Conservation (phyloP, 2,888 invertebrate genomes). For the Melieria crassipennis region DNA sequence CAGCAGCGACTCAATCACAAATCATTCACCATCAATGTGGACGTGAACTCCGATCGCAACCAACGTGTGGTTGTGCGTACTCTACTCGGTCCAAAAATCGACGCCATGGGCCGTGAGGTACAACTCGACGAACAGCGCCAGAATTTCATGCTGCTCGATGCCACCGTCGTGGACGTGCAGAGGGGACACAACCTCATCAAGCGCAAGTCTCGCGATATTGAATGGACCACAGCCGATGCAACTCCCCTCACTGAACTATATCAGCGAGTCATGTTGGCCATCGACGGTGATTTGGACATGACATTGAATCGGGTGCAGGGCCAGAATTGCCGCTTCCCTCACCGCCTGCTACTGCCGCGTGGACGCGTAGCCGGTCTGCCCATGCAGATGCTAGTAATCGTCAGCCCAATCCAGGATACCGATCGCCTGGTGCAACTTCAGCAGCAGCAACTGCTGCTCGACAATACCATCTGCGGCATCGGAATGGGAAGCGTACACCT, state of each 20-base stretch:
- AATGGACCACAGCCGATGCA: constrained; percentile 70
- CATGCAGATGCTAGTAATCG: constrained; percentile 71
- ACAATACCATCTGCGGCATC: constrained; percentile 36
- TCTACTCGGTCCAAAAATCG: constrained; percentile 76
- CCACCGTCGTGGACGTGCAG: constrained; percentile 70
- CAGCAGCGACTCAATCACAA: constrained; percentile 77
- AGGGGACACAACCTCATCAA: constrained; percentile 66
- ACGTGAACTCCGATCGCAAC: constrained; percentile 70
- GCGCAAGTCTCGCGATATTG: constrained; percentile 53
- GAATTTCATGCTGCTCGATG: constrained; percentile 73
- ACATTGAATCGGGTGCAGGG: constrained; percentile 55
- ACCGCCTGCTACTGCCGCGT: constrained; percentile 73
- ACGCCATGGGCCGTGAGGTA: constrained; percentile 67
- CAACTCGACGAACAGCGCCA: constrained; percentile 64
- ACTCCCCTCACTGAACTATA: constrained; percentile 64
- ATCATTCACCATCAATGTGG: constrained; percentile 71
- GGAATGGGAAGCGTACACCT: constrained; percentile 44
- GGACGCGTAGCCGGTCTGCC: constrained; percentile 72
- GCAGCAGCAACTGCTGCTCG: constrained; percentile 1
- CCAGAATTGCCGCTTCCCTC: constrained; percentile 69
- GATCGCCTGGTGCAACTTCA: neutral
- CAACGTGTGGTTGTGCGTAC: constrained; percentile 71
- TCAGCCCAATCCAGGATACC: constrained; percentile 65
- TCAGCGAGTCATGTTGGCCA: constrained; percentile 66
- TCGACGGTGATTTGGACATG: constrained; percentile 63